These are phyloP conservation scores for Diceros bicornis DNA, from an alignment of 2,797 vertebrate genomes.

Conservation along the genomic window DNA sequence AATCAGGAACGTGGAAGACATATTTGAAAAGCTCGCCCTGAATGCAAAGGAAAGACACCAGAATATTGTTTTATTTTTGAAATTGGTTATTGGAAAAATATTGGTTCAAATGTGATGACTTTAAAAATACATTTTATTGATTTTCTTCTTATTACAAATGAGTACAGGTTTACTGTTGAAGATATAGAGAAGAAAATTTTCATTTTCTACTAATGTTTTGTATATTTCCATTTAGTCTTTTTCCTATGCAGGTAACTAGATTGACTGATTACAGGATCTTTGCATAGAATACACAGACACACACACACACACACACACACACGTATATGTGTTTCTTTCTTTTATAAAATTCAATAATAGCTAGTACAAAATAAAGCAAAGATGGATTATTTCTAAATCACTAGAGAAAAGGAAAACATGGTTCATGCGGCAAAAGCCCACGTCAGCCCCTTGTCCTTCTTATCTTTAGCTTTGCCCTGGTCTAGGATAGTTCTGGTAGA, in stretches of 20 bases:
- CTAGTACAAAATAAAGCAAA: not conserved
- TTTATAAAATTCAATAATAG: not conserved
- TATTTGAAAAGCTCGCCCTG: not conserved
- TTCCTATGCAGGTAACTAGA: not conserved
- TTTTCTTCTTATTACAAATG: slow-evolving; percentile 42
- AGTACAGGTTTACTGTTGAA: not conserved
- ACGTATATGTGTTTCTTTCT: not conserved
- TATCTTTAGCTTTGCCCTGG: not conserved
- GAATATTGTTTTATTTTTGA: not conserved
- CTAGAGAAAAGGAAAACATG: not conserved
- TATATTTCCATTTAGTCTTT: not conserved
- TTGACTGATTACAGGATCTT: not conserved
- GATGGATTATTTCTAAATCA: not conserved
- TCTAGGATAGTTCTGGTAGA: not conserved
- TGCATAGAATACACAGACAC: no score
- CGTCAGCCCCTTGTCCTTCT: not conserved
- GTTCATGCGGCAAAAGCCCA: not conserved
- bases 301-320: not conserved
- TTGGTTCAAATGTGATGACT: slow-evolving; percentile 22
- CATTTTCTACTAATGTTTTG: not conserved
- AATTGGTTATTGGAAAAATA: slow-evolving; percentile 37
- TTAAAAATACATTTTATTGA: slow-evolving; percentile 18
- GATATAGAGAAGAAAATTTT: slow-evolving; percentile 5
- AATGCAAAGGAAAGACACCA: not conserved
- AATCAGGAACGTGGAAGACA: not conserved